Evolutionary conservation across 1,140 invertebrate genomes (phyloP), one percentile per base, ranked within the genome.

Genomic region (Tetragnatha versicolor): DNA sequence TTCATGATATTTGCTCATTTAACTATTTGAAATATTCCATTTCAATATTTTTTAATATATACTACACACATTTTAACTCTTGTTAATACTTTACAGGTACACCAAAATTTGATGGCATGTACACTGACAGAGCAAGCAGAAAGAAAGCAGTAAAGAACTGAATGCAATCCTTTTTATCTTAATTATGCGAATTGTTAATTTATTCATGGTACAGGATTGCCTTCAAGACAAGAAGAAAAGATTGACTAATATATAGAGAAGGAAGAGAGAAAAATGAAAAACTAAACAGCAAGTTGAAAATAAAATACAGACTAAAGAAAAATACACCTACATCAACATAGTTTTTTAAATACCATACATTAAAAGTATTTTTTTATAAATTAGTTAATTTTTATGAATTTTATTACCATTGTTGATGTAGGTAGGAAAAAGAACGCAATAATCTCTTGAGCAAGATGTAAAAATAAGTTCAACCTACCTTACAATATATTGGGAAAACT

Each of bases 401-500:
- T 10, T 37, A 10, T 3, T 29, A 12, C 4, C 7, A 63, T 63
- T 2, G 14, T 3, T 33, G 14, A 65, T 45, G 61, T 65, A 65
- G 61, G 61, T 65, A 65, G 61, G 42, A 65, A 63, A 42, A 27
- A 42, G 20, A 3, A 17, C 42, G 7, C 10, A 17, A 37, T 65
- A 65, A 42, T 25, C 35, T 65, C 61, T 65, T 65, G 61, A 65
- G 61, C 61, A 65, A n/a, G n/a, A n/a, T n/a, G n/a, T n/a, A n/a
- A n/a, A n/a, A n/a, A n/a, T n/a, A n/a, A n/a, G n/a, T n/a, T n/a
- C n/a, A n/a, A n/a, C n/a, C n/a, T n/a, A n/a, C n/a, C n/a, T n/a
- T n/a, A n/a, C n/a, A n/a, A n/a, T n/a, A n/a, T n/a, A n/a, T n/a
- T n/a, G n/a, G n/a, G n/a, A n/a, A n/a, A n/a, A n/a, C n/a, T n/a